phyloP scores from a whole-genome alignment of 2,888 invertebrate genomes.

The Eudasyphora cyanicolor region DNA sequence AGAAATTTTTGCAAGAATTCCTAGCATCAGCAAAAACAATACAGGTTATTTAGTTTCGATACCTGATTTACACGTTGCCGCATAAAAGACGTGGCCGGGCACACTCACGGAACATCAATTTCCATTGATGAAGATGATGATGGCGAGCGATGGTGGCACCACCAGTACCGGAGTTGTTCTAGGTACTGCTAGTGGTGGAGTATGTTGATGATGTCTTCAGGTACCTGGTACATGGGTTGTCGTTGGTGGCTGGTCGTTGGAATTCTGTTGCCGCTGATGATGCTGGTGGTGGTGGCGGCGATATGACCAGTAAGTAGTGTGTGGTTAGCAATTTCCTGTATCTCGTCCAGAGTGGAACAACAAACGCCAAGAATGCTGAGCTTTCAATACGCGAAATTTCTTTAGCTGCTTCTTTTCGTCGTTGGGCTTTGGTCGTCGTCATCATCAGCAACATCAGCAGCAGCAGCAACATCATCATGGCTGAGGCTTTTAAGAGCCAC shows the following conservation, averaged over 20 bases:
- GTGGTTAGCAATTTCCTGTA: slow-evolving; percentile 61
- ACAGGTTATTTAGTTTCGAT: neutral
- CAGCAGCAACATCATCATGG: slow-evolving; percentile 42
- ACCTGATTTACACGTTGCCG: slow-evolving; percentile 2
- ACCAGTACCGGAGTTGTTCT: too few species aligned
- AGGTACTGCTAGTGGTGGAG: neutral
- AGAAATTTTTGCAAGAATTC: neutral
- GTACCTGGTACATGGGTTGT: neutral
- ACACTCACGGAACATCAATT: slow-evolving; percentile 9
- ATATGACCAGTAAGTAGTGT: slow-evolving; percentile 41
- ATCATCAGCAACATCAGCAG: slow-evolving; percentile 44
- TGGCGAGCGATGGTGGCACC: too few species aligned
- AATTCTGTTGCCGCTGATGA: neutral
- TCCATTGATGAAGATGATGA: slow-evolving; percentile 27
- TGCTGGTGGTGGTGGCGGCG: neutral
- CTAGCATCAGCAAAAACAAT: neutral
- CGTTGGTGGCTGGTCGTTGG: neutral
- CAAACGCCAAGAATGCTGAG: slow-evolving; percentile 30
- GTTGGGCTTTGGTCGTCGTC: slow-evolving; percentile 21
- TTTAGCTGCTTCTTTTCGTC: slow-evolving; percentile 2
- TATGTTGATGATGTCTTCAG: neutral
- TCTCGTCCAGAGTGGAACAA: neutral
- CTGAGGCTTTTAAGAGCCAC: slow-evolving; percentile 52
- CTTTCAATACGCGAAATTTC: slow-evolving; percentile 33
- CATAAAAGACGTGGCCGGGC: neutral